Conservation (phyloP, 2,113 vertebrate genomes). For the Apistogramma diplotaenia region DNA sequence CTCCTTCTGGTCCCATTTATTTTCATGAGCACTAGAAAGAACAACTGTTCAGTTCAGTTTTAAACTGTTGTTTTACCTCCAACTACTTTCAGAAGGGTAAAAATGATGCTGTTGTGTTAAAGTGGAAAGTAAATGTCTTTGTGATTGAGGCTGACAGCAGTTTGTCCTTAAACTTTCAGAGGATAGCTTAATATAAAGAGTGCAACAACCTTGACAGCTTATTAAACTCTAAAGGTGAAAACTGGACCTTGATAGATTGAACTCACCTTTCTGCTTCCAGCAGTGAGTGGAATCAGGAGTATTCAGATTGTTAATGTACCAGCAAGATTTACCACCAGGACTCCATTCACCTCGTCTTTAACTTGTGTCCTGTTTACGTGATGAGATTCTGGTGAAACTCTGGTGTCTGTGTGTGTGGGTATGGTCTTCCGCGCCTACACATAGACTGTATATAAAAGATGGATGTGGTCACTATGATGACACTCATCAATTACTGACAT, state of each 20-base stretch:
- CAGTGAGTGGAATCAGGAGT: not conserved
- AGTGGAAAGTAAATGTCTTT: not conserved
- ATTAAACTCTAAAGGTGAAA: not conserved
- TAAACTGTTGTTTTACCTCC: not conserved
- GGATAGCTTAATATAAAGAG: not conserved
- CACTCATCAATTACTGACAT: not conserved
- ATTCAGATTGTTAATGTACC: not conserved
- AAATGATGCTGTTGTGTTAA: not conserved
- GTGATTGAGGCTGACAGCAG: not conserved
- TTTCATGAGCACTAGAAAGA: not conserved
- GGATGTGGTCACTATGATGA: not conserved
- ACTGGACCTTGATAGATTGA: not conserved
- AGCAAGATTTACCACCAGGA: not conserved
- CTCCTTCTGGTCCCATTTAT: not conserved
- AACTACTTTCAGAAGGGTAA: not conserved
- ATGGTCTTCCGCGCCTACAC: not conserved
- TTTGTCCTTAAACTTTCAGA: slow-evolving; percentile 10
- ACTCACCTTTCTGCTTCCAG: not conserved
- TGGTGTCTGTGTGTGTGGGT: not conserved
- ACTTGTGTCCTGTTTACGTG: not conserved
- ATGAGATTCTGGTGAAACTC: not conserved
- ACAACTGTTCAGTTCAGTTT: not conserved
- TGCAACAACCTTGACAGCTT: not conserved
- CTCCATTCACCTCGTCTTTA: not conserved
- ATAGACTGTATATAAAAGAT: not conserved